phyloP scores from a whole-genome alignment of 2,888 invertebrate genomes.

The Esperia sulphurella region DNA sequence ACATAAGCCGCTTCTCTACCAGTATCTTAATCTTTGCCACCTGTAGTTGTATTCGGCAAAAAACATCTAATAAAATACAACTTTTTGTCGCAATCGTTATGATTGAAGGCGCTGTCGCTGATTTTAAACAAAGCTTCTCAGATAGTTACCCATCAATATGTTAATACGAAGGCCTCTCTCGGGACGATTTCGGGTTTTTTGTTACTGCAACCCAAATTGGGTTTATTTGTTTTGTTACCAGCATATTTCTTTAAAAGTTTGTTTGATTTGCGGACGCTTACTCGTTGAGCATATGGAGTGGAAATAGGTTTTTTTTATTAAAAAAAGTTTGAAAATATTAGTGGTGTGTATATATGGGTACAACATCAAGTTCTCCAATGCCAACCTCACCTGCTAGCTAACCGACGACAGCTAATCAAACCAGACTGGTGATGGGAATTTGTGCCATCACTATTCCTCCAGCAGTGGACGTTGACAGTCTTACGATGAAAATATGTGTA shows the following conservation, averaged over 20 bases:
- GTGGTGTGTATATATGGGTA: neutral
- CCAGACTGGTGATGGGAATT: too few species aligned
- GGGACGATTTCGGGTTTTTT: constrained; percentile 55
- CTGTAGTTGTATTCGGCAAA: constrained; percentile 55
- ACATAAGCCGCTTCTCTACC: neutral
- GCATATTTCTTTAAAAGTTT: constrained; percentile 62
- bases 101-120: constrained; percentile 75
- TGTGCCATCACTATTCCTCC: too few species aligned
- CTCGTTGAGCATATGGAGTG: constrained; percentile 45
- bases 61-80: constrained; percentile 57
- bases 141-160: constrained; percentile 74
- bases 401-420: too few species aligned
- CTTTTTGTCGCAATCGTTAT: constrained; percentile 61
- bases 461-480: too few species aligned
- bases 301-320: constrained; percentile 2
- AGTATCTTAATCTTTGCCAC: constrained; percentile 43
- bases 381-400: too few species aligned
- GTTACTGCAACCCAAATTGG: constrained; percentile 61
- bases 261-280: constrained; percentile 57
- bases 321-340: constrained; percentile 24
- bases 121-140: constrained; percentile 73
- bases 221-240: constrained; percentile 75
- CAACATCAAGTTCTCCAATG: too few species aligned
- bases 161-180: constrained; percentile 51
- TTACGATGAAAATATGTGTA: too few species aligned